Conservation (phyloP, 2,113 vertebrate genomes). For the Equus quagga region DNA sequence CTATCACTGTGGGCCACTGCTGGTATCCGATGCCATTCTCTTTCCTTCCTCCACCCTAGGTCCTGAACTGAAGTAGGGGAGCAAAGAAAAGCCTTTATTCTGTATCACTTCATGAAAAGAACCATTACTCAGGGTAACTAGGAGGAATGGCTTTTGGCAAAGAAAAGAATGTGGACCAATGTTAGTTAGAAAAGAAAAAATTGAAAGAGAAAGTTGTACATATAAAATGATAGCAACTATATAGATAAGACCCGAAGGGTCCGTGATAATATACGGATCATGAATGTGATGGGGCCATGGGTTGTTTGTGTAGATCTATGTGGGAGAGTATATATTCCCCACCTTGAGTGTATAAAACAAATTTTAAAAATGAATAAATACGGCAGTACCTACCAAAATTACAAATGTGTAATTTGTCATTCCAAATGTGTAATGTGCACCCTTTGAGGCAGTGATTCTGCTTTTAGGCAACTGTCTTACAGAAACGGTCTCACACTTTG, state of each 20-base stretch:
- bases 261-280: not conserved
- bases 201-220: not conserved
- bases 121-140: not conserved
- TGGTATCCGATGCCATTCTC: not conserved
- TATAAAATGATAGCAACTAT: not conserved
- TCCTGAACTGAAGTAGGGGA: not conserved
- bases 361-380: not conserved
- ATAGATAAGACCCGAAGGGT: not conserved
- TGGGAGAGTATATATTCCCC: accelerated
- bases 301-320: no score
- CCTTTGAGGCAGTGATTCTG: not conserved
- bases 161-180: not conserved
- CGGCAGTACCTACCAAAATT: not conserved
- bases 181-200: not conserved
- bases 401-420: not conserved
- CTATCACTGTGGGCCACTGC: no score
- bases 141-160: not conserved
- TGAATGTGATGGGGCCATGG: no score
- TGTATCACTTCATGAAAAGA: not conserved
- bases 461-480: not conserved
- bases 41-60: not conserved
- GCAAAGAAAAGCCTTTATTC: not conserved
- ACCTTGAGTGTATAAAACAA: not conserved
- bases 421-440: not conserved
- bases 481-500: not conserved